Percentiles rank a stretch among this genome's conserved stretches.
Conservation (phyloP, 2,113 vertebrate species). For the Nerophis ophidion region DNA sequence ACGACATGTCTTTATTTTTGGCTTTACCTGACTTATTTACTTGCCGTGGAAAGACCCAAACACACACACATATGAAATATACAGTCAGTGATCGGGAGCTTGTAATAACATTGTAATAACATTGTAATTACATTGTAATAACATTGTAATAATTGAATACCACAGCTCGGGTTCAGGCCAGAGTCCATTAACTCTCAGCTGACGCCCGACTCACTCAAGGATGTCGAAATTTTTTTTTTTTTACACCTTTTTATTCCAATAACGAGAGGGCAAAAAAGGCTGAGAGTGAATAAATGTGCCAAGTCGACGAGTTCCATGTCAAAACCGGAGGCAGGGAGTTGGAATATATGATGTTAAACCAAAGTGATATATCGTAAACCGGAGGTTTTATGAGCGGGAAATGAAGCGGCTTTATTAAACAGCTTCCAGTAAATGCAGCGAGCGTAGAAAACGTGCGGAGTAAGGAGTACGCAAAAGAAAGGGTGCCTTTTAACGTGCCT, state of each 20-base stretch:
- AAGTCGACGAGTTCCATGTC: neutral
- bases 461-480: neutral
- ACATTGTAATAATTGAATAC: neutral
- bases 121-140: constrained; percentile 18
- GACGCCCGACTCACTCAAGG: neutral
- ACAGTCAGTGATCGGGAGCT: constrained; percentile 1
- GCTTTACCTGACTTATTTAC: too few species aligned
- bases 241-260: too few species aligned
- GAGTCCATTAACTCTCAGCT: constrained; percentile 26
- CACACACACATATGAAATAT: too few species aligned
- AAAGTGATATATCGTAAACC: neutral
- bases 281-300: neutral
- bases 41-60: too few species aligned
- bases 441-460: neutral
- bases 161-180: constrained; percentile 29
- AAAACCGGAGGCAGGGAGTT: neutral
- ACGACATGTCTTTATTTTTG: too few species aligned
- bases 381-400: neutral
- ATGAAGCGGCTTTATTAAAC: constrained; percentile 1
- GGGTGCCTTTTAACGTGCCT: neutral
- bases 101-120: constrained; percentile 19
- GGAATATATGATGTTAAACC: neutral
- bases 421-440: neutral
- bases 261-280: too few species aligned
- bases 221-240: neutral